Conservation (phyloP, 2,888 invertebrate genomes). For the Drosophila fulvimacula region DNA sequence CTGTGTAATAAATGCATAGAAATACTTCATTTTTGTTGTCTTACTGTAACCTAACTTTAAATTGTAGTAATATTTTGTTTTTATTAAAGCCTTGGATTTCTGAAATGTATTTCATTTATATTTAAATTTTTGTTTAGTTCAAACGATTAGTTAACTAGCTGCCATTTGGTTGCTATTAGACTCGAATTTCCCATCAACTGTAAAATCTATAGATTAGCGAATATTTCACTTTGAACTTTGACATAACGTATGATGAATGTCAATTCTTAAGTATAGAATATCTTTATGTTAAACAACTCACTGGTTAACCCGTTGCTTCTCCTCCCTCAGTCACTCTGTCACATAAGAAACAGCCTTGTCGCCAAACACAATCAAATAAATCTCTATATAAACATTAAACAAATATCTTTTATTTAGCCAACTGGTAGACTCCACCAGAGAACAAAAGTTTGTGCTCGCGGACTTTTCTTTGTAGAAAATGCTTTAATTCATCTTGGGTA, state of each 20-base stretch:
- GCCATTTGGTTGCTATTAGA: too few relatives aligned
- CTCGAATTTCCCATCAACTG: too few relatives aligned
- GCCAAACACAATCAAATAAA: not conserved
- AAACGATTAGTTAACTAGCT: too few relatives aligned
- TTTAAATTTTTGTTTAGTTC: not conserved
- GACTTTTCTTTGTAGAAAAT: constrained; percentile 96
- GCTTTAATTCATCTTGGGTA: constrained; percentile 93
- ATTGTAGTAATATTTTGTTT: constrained; percentile 4
- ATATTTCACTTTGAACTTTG: too few relatives aligned
- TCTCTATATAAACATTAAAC: not conserved
- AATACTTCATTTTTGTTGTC: constrained; percentile 19
- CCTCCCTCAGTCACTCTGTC: too few relatives aligned
- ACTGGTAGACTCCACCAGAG: constrained; percentile 93
- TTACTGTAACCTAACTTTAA: constrained; percentile 1
- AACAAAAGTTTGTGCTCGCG: constrained; percentile 94
- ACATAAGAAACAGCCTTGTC: too few relatives aligned
- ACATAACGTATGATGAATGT: too few relatives aligned
- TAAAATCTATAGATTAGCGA: too few relatives aligned
- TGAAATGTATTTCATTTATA: not conserved
- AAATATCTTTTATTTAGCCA: constrained; percentile 88
- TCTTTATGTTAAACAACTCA: too few relatives aligned
- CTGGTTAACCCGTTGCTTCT: too few relatives aligned
- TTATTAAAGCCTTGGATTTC: constrained; percentile 6
- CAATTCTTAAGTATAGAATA: too few relatives aligned
- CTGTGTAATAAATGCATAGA: constrained; percentile 23